These are phyloP conservation scores for Xestia rhomboidea DNA, from an alignment of 2,888 invertebrate genomes.

Conservation along the genomic window DNA sequence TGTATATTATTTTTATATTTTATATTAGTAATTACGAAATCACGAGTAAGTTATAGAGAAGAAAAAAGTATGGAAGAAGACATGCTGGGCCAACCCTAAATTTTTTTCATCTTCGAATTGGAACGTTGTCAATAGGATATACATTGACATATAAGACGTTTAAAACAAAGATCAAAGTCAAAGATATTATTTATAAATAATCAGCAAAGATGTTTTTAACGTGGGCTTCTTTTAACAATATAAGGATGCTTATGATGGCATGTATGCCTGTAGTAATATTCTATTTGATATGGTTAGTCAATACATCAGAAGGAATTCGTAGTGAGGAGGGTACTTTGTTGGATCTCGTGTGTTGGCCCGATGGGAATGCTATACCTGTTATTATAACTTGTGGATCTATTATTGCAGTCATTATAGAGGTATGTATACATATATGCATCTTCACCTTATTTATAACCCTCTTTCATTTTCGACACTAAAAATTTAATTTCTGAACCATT, in stretches of 20 bases:
- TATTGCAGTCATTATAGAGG: conserved; percentile 87
- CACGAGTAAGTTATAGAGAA: no score
- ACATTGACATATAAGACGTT: no score
- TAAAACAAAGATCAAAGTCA: background rate
- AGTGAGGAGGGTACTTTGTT: conserved; percentile 86
- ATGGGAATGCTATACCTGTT: conserved; percentile 88
- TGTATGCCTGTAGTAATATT: conserved; percentile 87
- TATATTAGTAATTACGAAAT: no score
- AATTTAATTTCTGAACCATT: background rate
- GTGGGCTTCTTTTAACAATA: conserved; percentile 88
- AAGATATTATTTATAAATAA: no score
- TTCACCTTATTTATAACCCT: background rate
- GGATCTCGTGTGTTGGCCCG: conserved; percentile 88
- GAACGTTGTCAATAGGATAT: background rate
- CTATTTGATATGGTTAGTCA: conserved; percentile 87
- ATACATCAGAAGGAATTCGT: conserved; percentile 86
- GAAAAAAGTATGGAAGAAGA: no score
- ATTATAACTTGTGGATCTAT: conserved; percentile 84
- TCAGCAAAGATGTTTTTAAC: conserved; percentile 79
- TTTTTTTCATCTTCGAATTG: no score
- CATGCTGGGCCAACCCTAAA: no score
- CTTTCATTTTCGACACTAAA: background rate
- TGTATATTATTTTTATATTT: no score
- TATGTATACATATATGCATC: conserved; percentile 52
- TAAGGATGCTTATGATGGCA: conserved; percentile 86